Conservation (phyloP, 2,113 vertebrate species). For the crab-eating macaque (Macaca fascicularis) region DNA sequence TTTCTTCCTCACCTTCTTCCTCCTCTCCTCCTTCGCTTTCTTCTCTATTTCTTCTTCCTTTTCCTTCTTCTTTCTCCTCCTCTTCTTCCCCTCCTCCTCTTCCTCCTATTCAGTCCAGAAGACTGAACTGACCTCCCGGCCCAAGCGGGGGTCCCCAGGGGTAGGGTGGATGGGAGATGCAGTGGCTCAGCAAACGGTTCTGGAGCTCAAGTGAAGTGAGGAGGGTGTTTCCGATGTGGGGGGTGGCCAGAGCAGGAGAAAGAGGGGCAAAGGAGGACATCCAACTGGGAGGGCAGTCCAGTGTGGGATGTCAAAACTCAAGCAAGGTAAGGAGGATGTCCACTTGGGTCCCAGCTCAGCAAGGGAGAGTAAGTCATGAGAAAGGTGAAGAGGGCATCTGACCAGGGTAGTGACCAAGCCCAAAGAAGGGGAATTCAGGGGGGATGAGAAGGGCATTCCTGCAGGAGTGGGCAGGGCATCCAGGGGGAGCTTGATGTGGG, state of each 20-base stretch:
- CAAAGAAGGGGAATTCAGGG: rapidly evolving
- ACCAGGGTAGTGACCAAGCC: neutral
- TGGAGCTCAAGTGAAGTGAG: neutral
- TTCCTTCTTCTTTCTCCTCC: neutral
- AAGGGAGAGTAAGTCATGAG: neutral
- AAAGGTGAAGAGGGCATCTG: neutral
- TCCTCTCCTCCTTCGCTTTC: too few relatives aligned
- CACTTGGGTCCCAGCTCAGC: neutral
- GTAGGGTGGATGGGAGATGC: rapidly evolving
- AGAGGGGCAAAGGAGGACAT: neutral
- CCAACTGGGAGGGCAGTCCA: neutral
- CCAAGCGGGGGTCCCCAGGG: neutral
- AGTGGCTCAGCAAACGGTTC: neutral
- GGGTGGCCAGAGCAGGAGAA: neutral
- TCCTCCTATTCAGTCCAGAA: neutral
- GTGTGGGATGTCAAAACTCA: neutral
- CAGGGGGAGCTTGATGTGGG: neutral
- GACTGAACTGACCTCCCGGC: too few relatives aligned
- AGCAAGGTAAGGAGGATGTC: neutral
- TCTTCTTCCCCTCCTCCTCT: neutral
- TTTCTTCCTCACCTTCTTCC: neutral
- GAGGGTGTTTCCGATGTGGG: neutral
- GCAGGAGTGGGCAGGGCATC: neutral
- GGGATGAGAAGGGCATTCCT: neutral
- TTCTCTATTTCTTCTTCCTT: too few relatives aligned